Percentiles rank a stretch among this genome's conserved stretches.
Evolutionary conservation across 1,140 invertebrate species (phyloP).

Genomic region (Drosophila seguyi): DNA sequence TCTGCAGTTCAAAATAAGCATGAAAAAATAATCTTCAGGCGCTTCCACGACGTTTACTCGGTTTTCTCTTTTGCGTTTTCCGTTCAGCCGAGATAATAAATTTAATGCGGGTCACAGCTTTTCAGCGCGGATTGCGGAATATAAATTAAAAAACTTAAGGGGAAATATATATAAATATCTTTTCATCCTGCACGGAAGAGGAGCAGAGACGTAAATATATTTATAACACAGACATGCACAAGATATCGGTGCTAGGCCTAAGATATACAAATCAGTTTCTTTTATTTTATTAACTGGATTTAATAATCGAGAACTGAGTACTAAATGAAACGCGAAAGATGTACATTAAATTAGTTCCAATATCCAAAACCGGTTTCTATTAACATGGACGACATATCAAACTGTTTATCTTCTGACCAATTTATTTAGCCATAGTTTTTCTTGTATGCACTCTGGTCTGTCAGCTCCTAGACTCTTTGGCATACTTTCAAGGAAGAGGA

Average conservation of each 20-base stretch:
- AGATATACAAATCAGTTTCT: background rate
- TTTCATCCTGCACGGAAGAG: background rate
- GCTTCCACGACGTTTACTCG: background rate
- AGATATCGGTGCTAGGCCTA: too few relatives aligned
- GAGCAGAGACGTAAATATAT: conserved; percentile 1
- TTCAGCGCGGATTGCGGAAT: conserved; percentile 28
- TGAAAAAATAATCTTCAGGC: conserved; percentile 1
- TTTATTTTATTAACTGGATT: too few relatives aligned
- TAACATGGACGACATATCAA: too few relatives aligned
- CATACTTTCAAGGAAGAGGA: too few relatives aligned
- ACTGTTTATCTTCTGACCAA: too few relatives aligned
- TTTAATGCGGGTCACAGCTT: conserved; percentile 20
- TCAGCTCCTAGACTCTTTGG: too few relatives aligned
- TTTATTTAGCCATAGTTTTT: too few relatives aligned
- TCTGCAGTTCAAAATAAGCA: background rate
- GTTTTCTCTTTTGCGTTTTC: background rate
- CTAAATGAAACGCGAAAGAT: too few relatives aligned
- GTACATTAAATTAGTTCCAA: too few relatives aligned
- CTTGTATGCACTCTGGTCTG: too few relatives aligned
- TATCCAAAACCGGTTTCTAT: too few relatives aligned
- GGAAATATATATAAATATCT: background rate
- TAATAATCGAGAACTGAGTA: too few relatives aligned
- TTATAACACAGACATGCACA: background rate
- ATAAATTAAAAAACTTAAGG: conserved; percentile 27
- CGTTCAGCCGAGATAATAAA: conserved; percentile 13